A percentile compares a stretch with the other conserved stretches of the same genome.
Evolutionary conservation across 2,888 invertebrate species (phyloP).

Genomic region (Spodoptera littoralis): DNA sequence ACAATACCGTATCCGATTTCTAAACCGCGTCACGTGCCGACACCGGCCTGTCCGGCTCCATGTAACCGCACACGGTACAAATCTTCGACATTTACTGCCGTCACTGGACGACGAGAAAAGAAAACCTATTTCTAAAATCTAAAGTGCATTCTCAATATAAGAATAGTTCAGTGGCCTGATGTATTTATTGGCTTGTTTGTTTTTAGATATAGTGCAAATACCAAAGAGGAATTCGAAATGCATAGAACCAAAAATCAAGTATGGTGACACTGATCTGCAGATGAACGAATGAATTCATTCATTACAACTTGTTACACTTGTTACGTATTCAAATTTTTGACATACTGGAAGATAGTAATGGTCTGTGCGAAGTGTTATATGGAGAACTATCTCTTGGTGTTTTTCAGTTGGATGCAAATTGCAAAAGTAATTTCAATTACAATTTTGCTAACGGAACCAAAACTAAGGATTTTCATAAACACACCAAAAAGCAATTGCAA

Average conservation of each 20-base stretch:
- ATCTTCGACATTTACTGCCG: conserved; percentile 44
- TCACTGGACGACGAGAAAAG: conserved; percentile 21
- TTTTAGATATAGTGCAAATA: too few species aligned
- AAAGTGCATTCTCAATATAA: conserved; percentile 29
- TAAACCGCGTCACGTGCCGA: conserved; percentile 41
- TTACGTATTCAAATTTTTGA: too few species aligned
- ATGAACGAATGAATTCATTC: neutral
- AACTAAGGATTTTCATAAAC: too few species aligned
- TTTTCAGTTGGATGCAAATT: too few species aligned
- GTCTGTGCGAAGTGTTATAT: too few species aligned
- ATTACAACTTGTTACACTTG: too few species aligned
- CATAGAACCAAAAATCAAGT: neutral
- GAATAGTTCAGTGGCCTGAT: conserved; percentile 1
- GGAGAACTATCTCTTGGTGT: too few species aligned
- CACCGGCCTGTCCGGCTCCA: conserved; percentile 33
- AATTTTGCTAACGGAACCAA: too few species aligned
- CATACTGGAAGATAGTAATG: too few species aligned
- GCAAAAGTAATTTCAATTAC: too few species aligned
- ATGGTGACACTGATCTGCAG: neutral
- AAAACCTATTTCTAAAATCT: conserved; percentile 37
- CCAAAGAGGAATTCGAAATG: neutral
- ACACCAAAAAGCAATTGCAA: too few species aligned
- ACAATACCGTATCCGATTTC: conserved; percentile 35
- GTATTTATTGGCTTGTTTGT: too few species aligned
- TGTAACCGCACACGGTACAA: conserved; percentile 48